Evolutionary conservation across 2,113 vertebrate species (phyloP), one percentile per base, ranked within the genome.

Genomic region (Lepus europaeus): DNA sequence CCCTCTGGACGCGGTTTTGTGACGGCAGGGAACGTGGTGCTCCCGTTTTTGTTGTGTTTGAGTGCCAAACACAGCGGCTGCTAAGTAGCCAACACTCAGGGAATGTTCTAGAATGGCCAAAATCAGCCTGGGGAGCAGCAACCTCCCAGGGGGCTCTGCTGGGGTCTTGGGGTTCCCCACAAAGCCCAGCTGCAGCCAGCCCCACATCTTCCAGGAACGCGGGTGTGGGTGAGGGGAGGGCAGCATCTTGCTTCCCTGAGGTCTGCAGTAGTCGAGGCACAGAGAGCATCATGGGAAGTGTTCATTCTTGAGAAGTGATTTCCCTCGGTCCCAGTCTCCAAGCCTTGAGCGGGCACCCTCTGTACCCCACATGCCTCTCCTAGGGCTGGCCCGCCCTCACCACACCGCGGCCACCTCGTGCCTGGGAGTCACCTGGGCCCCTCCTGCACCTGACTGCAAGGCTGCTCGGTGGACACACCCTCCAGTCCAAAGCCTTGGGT

Each of bases 131-230:
- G 5, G 66, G 39, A 69, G 33, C 69, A 59, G 56, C 0, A 9
- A 81, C 61, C 69, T 72, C 68, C 79, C 70, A 77, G 56, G 68
- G 27, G 85, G 33, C 36, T 82, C 80, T 83, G 14, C 51, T 93
- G 33, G 29, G 17, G 39, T 69, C 39, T 56, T 13, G 20, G 61
- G 68, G 16, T 51, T 89, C 17, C 53, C 45, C 19, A 76, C 4
- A 59, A 56, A 96, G 70, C 63, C 72, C 11, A 13, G 64, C 49
- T 29, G 31, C 13, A 63, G 78, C 25, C 22, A 29, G 56, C 36
- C 8, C 33, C 53, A 59, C 56, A 59, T 59, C 56, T 59, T 59
- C 14, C 56, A 59, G 56, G 56, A 59, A 59, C 4, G 17, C 17
- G 56, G 12, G 17, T 59, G 56, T 59, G 56, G 14, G 56, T 59